Evolutionary conservation across 2,888 invertebrate species (phyloP).

Genomic region (Plebejus argus): DNA sequence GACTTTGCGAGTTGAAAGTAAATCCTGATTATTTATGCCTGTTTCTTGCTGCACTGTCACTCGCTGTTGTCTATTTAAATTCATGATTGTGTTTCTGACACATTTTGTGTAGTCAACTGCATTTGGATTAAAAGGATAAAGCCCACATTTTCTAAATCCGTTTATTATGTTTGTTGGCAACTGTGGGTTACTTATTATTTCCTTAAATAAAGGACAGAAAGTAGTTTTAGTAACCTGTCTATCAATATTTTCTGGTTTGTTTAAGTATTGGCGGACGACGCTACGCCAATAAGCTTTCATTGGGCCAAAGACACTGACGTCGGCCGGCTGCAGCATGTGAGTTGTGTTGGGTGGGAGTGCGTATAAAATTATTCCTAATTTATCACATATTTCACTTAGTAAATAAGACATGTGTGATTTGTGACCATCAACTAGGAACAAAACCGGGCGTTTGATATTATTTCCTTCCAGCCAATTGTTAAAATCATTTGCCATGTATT

Average conservation of each 20-base stretch:
- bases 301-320: constrained; percentile 41
- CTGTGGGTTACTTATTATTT: constrained; percentile 34
- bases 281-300: constrained; percentile 3
- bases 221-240: constrained; percentile 42
- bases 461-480: constrained; percentile 43
- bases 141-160: constrained; percentile 43
- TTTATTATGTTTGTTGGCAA: constrained; percentile 40
- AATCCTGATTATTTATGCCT: too few species aligned
- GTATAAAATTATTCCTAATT: constrained; percentile 43
- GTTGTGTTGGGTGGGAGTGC: constrained; percentile 47
- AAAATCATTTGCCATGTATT: constrained; percentile 47
- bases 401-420: constrained; percentile 46
- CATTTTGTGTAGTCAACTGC: constrained; percentile 40
- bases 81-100: constrained; percentile 37
- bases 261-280: not conserved
- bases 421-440: constrained; percentile 47
- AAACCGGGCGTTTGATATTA: constrained; percentile 42
- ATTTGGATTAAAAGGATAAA: constrained; percentile 44
- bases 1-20: constrained; percentile 19
- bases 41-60: too few species aligned
- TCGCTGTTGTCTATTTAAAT: too few species aligned
- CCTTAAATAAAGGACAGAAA: constrained; percentile 42
- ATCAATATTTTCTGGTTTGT: constrained; percentile 41
- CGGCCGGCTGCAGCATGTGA: constrained; percentile 46
- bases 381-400: constrained; percentile 41